Percentiles rank a stretch among this genome's conserved stretches.
Conservation (phyloP, 2,113 vertebrate genomes). For the Lepisosteus osseus region DNA sequence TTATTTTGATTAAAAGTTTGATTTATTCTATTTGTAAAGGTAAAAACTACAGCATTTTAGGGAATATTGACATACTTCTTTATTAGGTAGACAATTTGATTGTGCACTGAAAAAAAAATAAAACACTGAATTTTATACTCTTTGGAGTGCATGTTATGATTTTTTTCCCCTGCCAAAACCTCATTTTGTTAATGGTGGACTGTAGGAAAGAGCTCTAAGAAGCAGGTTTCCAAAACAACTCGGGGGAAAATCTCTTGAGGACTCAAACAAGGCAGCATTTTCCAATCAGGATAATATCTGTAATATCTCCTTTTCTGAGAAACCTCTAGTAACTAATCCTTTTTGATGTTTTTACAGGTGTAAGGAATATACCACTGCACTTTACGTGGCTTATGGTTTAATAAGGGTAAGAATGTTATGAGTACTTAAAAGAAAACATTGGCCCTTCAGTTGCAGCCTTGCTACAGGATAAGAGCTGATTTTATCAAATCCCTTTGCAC, state of each 20-base stretch:
- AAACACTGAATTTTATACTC: too few relatives aligned
- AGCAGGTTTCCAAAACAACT: background rate
- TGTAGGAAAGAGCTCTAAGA: background rate
- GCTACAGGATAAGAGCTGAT: slow-evolving; percentile 10
- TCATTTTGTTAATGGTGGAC: background rate
- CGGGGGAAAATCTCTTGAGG: background rate
- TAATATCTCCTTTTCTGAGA: background rate
- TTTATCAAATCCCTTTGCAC: slow-evolving; percentile 12
- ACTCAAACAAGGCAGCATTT: background rate
- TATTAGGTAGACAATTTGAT: too few relatives aligned
- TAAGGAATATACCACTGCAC: slow-evolving; percentile 1
- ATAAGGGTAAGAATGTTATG: slow-evolving; percentile 14
- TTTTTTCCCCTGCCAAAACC: too few relatives aligned
- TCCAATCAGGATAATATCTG: background rate
- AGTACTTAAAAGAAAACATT: slow-evolving; percentile 4
- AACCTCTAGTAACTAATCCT: background rate
- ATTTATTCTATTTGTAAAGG: too few relatives aligned
- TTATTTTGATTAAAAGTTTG: too few relatives aligned
- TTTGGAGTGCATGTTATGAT: too few relatives aligned
- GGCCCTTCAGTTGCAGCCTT: background rate
- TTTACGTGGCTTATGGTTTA: slow-evolving; percentile 1
- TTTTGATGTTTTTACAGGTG: slow-evolving; percentile 22
- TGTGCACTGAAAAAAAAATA: too few relatives aligned
- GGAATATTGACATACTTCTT: too few relatives aligned
- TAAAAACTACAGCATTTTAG: too few relatives aligned